These are phyloP conservation scores for Plutella xylostella DNA, from an alignment of 2,888 invertebrate genomes.

Conservation along the genomic window DNA sequence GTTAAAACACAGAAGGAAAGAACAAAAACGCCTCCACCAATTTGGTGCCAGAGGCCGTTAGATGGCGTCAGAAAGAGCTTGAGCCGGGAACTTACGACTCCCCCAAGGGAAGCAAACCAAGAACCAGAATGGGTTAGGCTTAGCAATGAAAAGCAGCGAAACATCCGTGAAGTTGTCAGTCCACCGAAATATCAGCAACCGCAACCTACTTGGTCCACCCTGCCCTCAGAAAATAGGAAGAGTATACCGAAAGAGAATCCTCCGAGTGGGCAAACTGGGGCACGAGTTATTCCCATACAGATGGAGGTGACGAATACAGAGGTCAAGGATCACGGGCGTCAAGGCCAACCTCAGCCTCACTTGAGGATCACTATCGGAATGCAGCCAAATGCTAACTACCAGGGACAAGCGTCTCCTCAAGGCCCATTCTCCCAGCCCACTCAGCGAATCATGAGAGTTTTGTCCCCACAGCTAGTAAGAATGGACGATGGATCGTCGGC, in stretches of 20 bases:
- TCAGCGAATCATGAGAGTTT: conserved; percentile 64
- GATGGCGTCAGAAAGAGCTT: conserved; percentile 48
- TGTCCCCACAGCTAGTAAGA: conserved; percentile 64
- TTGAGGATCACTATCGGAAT: conserved; percentile 60
- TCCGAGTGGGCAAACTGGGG: conserved; percentile 36
- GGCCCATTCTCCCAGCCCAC: conserved; percentile 53
- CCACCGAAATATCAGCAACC: conserved; percentile 56
- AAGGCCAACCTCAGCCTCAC: conserved; percentile 42
- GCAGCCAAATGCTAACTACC: conserved; percentile 20
- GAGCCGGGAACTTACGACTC: conserved; percentile 49
- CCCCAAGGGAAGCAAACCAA: conserved; percentile 40
- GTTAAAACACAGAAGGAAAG: conserved; percentile 61
- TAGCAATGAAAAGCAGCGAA: conserved; percentile 52
- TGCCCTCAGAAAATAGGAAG: conserved; percentile 56
- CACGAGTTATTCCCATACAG: conserved; percentile 75
- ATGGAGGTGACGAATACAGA: conserved; percentile 70
- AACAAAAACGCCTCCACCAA: conserved; percentile 61
- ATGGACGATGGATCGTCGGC: conserved; percentile 41
- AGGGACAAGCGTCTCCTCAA: conserved; percentile 16
- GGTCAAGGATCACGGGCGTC: conserved; percentile 37
- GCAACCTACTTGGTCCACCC: conserved; percentile 58
- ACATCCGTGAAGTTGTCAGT: conserved; percentile 47
- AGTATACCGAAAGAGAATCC: conserved; percentile 49
- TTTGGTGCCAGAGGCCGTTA: conserved; percentile 52
- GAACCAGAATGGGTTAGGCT: conserved; percentile 62